Conservation (phyloP, 2,888 invertebrate species). For the Penaeus monodon region DNA sequence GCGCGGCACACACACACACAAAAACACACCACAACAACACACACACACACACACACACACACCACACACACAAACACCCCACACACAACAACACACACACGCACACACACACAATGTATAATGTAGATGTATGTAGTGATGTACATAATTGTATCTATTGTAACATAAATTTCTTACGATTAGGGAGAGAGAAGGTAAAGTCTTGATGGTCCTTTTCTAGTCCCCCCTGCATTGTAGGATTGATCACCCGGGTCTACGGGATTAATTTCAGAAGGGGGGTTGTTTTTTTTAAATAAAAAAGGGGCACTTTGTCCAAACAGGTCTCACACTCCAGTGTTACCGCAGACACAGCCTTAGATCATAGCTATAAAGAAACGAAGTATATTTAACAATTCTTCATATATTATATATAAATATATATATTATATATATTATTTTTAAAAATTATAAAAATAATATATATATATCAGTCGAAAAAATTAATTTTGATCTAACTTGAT, state of each 20-base stretch:
- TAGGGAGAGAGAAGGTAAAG: constrained; percentile 55
- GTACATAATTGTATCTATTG: neutral
- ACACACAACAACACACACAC: no score
- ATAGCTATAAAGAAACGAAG: constrained; percentile 38
- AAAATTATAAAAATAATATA: no score
- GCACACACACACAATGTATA: no score
- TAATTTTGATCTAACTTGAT: neutral
- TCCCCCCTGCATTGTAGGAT: constrained; percentile 64
- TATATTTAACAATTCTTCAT: no score
- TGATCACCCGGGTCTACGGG: constrained; percentile 54
- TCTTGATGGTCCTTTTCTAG: constrained; percentile 59
- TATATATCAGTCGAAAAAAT: neutral
- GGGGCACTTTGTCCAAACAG: constrained; percentile 54
- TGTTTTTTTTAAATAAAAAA: constrained; percentile 43
- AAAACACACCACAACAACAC: no score
- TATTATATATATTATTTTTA: no score
- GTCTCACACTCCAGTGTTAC: constrained; percentile 62
- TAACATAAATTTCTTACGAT: constrained; percentile 47
- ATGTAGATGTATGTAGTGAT: neutral
- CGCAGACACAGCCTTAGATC: constrained; percentile 56
- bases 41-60: no score
- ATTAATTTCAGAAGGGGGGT: constrained; percentile 52
- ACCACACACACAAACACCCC: no score
- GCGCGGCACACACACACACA: no score
- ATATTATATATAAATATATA: no score